Percentiles rank a stretch among this genome's conserved stretches.
Evolutionary conservation across 2,113 vertebrate species (phyloP).

Genomic region (Piaya cayana): DNA sequence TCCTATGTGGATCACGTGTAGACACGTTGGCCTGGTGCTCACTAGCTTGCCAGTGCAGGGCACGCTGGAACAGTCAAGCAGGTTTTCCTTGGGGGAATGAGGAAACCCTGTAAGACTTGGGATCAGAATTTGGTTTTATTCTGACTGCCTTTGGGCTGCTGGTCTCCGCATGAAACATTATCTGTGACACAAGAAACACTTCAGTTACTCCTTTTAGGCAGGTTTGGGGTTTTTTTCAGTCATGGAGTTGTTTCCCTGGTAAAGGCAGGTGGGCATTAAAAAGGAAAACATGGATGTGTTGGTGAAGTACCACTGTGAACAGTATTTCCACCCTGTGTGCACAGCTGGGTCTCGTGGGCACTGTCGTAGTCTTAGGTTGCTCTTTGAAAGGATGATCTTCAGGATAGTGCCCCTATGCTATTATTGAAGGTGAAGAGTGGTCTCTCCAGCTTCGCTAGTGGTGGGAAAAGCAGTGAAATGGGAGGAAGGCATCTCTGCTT

Average conservation of each 20-base stretch:
- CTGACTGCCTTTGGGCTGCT: background rate
- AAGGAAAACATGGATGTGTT: background rate
- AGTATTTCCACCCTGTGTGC: background rate
- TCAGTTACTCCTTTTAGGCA: background rate
- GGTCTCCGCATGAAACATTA: background rate
- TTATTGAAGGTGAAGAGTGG: background rate
- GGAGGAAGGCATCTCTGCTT: background rate
- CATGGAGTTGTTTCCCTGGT: background rate
- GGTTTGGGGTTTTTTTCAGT: background rate
- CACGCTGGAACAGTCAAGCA: rapidly evolving
- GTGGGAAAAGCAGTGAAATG: background rate
- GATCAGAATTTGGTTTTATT: background rate
- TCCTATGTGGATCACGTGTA: background rate
- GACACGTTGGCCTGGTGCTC: background rate
- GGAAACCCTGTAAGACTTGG: background rate
- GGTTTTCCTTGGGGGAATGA: background rate
- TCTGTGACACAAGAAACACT: background rate
- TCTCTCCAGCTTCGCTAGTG: background rate
- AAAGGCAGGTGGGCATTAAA: background rate
- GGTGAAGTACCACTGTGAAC: background rate
- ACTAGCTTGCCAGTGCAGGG: background rate
- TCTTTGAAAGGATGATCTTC: background rate
- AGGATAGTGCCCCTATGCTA: background rate
- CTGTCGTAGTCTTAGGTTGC: background rate
- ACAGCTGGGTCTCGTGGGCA: background rate